Percentiles rank a stretch among this genome's conserved stretches.
phyloP scores from a whole-genome alignment of 1,140 invertebrate species.

The Dendroctonus ponderosae region DNA sequence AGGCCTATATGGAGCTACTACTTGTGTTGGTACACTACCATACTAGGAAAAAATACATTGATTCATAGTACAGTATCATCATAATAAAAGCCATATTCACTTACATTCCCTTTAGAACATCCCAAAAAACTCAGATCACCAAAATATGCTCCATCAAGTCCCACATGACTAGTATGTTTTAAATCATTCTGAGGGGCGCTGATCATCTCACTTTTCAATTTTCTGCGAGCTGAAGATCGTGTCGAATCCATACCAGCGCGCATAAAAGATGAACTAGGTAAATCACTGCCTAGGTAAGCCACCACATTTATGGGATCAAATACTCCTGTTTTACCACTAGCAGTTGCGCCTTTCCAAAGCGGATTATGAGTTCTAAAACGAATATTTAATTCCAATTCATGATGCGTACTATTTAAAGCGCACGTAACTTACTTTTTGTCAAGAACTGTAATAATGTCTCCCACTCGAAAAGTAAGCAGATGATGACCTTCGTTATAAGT shows the following conservation, averaged over 20 bases:
- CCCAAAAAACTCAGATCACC: conserved; percentile 88
- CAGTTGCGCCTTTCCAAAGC: conserved; percentile 83
- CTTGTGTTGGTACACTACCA: conserved; percentile 76
- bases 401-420: no score
- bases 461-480: conserved; percentile 78
- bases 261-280: conserved; percentile 58
- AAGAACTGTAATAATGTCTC: conserved; percentile 90
- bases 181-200: conserved; percentile 94
- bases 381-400: no score
- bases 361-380: conserved; percentile 48
- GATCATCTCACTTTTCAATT: conserved; percentile 90
- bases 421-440: conserved; percentile 72
- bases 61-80: background rate
- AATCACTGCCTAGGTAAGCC: conserved; percentile 78
- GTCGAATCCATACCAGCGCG: conserved; percentile 53
- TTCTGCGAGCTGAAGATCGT: conserved; percentile 63
- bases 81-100: conserved; percentile 23
- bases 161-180: conserved; percentile 94
- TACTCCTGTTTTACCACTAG: conserved; percentile 80
- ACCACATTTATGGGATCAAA: conserved; percentile 90
- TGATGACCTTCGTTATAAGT: conserved; percentile 55
- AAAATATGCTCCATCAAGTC: conserved; percentile 94
- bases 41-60: conserved; percentile 55
- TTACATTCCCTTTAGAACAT: conserved; percentile 60
- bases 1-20: conserved; percentile 84